Evolutionary conservation across 1,140 invertebrate genomes (phyloP), one percentile per base, ranked within the genome.

Genomic region (Caerostris darwini): DNA sequence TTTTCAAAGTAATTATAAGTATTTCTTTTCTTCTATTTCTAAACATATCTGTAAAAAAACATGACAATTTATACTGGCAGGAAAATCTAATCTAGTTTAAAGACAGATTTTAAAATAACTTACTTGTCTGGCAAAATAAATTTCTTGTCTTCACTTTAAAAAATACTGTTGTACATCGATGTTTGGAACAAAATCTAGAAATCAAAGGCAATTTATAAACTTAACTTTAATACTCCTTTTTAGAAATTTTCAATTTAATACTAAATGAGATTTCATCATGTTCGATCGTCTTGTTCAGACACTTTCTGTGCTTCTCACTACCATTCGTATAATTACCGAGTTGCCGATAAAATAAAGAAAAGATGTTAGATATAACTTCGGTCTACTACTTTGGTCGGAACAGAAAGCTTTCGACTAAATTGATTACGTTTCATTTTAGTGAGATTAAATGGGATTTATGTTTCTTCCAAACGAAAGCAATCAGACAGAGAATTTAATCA

Each of bases 361-460:
- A 19, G 19, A 58, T 85, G 57, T 57, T 56, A 12, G 83, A 81
- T 81, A 34, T 81, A 81, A 81, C 71, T 50, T 14, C 19, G 19
- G 83, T 19, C 17, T 85, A 59, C 57, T 85, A 88, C 53, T 88
- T 88, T 61, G 19, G 61, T 17, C 14, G 50, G 5, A 54, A 88
- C 50, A 64, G 58, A 61, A 88, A 88, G 61, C 86, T 88, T 88
- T 64, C 59, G 19, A 53, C n/a, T 61, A 57, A 88, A 88, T 88
- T 67, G 86, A 88, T 88, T 88, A 67, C 57, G 61, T 88, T 61
- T 64, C 86, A 88, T 88, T 88, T 67, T 61, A 58, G 86, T 53
- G 58, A 61, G 86, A 88, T 88, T 88, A 64, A 88, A 88, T 88
- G 50, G 86, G 61, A 88, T 67, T 88, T 88, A 67, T 67, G 58